Evolutionary conservation across 2,113 vertebrate genomes (phyloP).

Genomic region (Isurus oxyrinchus): DNA sequence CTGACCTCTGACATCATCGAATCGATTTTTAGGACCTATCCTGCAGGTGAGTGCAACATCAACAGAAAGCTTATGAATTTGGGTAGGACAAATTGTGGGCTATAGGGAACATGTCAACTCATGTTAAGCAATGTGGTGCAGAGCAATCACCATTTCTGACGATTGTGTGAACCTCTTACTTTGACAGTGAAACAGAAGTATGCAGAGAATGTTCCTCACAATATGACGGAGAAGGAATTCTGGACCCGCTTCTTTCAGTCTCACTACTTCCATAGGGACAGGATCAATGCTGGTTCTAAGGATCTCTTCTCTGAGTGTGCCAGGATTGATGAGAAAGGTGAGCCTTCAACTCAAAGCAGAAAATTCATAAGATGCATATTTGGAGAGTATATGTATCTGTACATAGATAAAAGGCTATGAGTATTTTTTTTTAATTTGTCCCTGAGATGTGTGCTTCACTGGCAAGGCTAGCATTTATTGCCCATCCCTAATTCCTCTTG

Average conservation of each 20-base stretch:
- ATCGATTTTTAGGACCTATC: slow-evolving; percentile 96
- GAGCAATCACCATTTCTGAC: neutral
- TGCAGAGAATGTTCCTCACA: slow-evolving; percentile 91
- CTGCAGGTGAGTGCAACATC: slow-evolving; percentile 69
- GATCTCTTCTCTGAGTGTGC: slow-evolving; percentile 97
- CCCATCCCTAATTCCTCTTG: no score
- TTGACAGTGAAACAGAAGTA: slow-evolving; percentile 95
- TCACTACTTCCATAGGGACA: slow-evolving; percentile 97
- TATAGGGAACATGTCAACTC: neutral
- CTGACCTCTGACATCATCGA: slow-evolving; percentile 95
- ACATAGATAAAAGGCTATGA: neutral
- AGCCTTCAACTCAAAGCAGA: slow-evolving; percentile 33
- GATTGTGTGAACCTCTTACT: neutral
- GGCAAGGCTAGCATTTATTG: no score
- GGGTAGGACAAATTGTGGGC: neutral
- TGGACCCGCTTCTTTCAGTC: slow-evolving; percentile 99
- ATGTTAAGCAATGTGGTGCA: no score
- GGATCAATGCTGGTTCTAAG: slow-evolving; percentile 85
- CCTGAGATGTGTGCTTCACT: no score
- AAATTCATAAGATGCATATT: neutral
- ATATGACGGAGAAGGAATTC: slow-evolving; percentile 93
- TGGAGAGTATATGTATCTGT: neutral
- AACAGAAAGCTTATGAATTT: neutral
- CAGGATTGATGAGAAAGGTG: slow-evolving; percentile 94
- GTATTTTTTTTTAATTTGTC: neutral